These are phyloP conservation scores for Ophion obscuratus DNA, from an alignment of 2,888 invertebrate species.

Conservation along the genomic window DNA sequence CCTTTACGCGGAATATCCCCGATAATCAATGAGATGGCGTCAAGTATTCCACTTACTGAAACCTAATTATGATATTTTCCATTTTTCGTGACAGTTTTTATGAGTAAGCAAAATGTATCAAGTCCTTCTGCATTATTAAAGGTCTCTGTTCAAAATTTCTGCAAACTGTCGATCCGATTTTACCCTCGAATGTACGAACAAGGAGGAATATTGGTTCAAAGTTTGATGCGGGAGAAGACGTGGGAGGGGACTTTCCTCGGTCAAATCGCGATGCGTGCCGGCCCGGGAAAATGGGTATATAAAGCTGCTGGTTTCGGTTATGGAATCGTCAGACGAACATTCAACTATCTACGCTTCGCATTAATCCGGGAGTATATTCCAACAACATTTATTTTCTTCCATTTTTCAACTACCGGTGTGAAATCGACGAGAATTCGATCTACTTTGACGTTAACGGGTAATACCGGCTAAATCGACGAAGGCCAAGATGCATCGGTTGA, in stretches of 20 bases:
- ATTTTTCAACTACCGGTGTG: not conserved
- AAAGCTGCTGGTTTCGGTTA: slow-evolving; percentile 34
- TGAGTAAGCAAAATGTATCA: too few species aligned
- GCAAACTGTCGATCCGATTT: not conserved
- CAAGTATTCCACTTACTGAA: too few species aligned
- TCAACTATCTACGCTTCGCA: slow-evolving; percentile 27
- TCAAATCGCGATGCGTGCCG: slow-evolving; percentile 40
- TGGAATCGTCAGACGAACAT: slow-evolving; percentile 41
- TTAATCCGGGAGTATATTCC: slow-evolving; percentile 1
- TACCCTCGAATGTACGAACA: slow-evolving; percentile 30
- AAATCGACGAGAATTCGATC: slow-evolving; percentile 1
- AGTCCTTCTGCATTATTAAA: too few species aligned
- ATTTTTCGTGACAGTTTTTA: too few species aligned
- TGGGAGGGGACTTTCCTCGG: slow-evolving; percentile 24
- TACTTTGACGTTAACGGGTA: not conserved
- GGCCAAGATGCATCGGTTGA: slow-evolving; percentile 31
- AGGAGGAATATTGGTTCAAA: slow-evolving; percentile 47
- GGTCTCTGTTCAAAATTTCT: too few species aligned
- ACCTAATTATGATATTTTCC: too few species aligned
- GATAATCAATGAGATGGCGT: too few species aligned
- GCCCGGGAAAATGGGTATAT: slow-evolving; percentile 47
- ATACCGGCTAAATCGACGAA: not conserved
- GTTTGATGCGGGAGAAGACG: not conserved
- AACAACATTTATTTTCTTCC: not conserved
- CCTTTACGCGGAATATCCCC: too few species aligned